phyloP scores from a whole-genome alignment of 2,888 invertebrate genomes.

The Drosophila sordidapex region DNA sequence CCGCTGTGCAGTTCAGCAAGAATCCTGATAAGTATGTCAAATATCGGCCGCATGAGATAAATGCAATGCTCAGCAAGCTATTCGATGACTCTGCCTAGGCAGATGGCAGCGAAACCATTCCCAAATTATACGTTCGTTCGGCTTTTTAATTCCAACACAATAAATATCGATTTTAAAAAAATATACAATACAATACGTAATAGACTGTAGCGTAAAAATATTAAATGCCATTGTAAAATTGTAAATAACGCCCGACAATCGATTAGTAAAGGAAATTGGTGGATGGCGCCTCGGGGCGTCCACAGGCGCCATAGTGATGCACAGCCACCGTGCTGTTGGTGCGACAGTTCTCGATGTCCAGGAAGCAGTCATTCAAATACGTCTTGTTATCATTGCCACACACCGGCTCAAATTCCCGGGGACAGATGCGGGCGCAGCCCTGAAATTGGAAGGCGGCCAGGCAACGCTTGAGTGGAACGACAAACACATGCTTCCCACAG shows the following conservation, averaged over 20 bases:
- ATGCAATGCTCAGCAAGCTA: constrained; percentile 93
- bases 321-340: constrained; percentile 90
- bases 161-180: constrained; percentile 73
- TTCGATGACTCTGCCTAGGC: constrained; percentile 90
- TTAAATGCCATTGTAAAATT: constrained; percentile 73
- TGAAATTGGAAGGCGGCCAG: constrained; percentile 93
- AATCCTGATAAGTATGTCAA: constrained; percentile 97
- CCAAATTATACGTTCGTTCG: constrained; percentile 56
- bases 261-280: constrained; percentile 92
- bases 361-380: constrained; percentile 96
- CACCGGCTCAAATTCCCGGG: constrained; percentile 94
- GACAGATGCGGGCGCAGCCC: constrained; percentile 94
- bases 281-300: constrained; percentile 93
- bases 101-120: constrained; percentile 14
- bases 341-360: constrained; percentile 95
- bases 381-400: constrained; percentile 97
- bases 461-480: constrained; percentile 95
- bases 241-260: constrained; percentile 74
- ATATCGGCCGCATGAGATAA: constrained; percentile 94
- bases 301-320: constrained; percentile 93
- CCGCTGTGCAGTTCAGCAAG: constrained; percentile 93
- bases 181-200: constrained; percentile 69
- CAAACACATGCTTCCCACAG: constrained; percentile 95
- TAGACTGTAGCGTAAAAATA: constrained; percentile 73
- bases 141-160: constrained; percentile 78